These are phyloP conservation scores for Hirtodrosophila trivittata DNA, from an alignment of 2,888 invertebrate species.

Conservation along the genomic window DNA sequence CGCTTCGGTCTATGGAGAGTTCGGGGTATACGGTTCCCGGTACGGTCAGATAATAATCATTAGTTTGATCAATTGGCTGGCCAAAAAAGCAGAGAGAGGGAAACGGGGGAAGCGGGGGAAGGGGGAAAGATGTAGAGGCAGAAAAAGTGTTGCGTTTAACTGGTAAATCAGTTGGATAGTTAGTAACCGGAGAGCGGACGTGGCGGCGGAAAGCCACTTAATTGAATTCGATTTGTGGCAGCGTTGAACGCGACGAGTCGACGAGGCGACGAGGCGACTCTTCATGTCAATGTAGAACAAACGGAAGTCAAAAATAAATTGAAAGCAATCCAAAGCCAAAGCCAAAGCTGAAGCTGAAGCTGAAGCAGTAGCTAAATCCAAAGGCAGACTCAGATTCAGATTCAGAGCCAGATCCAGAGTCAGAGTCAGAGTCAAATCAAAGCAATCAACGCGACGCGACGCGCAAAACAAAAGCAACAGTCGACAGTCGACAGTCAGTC, in stretches of 20 bases:
- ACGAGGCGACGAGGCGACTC: slow-evolving; percentile 34
- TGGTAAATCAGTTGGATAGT: slow-evolving; percentile 69
- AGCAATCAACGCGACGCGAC: slow-evolving; percentile 66
- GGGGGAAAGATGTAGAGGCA: slow-evolving; percentile 3
- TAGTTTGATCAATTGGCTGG: slow-evolving; percentile 72
- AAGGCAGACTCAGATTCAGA: slow-evolving; percentile 31
- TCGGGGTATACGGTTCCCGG: no score
- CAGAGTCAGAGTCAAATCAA: slow-evolving; percentile 48
- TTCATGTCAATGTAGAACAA: slow-evolving; percentile 74
- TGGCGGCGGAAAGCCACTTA: slow-evolving; percentile 75
- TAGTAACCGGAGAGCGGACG: slow-evolving; percentile 56
- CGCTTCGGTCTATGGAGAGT: neutral
- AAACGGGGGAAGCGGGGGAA: neutral
- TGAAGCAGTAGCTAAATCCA: neutral
- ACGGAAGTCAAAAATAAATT: slow-evolving; percentile 75
- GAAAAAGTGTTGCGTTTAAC: slow-evolving; percentile 77
- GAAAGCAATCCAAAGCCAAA: slow-evolving; percentile 61
- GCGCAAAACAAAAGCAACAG: slow-evolving; percentile 45
- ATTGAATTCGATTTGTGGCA: slow-evolving; percentile 74
- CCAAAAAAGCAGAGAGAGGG: slow-evolving; percentile 9
- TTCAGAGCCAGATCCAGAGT: slow-evolving; percentile 6
- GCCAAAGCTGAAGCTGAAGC: slow-evolving; percentile 6
- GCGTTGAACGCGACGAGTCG: slow-evolving; percentile 19
- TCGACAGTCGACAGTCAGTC: slow-evolving; percentile 6
- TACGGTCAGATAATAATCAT: slow-evolving; percentile 69